Base-by-base conservation (phyloP, 2,888 invertebrate species). In the Drosophila merina region DNA sequence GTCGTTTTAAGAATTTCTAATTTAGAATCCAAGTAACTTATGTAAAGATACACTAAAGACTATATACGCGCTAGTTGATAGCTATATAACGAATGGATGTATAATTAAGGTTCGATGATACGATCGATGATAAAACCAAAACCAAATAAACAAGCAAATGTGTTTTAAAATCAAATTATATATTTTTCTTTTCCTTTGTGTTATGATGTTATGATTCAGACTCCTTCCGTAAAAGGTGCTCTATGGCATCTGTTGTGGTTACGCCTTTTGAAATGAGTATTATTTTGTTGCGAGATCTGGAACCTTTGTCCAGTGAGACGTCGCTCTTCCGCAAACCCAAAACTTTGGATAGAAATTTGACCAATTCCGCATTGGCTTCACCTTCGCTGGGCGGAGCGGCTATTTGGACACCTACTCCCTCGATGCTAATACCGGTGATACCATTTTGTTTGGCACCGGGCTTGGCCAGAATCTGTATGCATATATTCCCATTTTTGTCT, bases 351-450 rank as follows among this genome's bases (percentile, higher is more conserved):
- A 96, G 90, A 85, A 94, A 96, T 89, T 95, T 95, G 0, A 96
- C 92, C 7, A 96, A 92, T 88, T 96, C 96, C 0, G 94, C 93
- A 85, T 96, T 96, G 9, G 96, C 96, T 91, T 96, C 95, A 3
- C 96, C 96, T 86, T 96, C 96, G 4, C 94, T 93, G 0, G 96
- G 96, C n/a, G 96, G 96, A 1, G 96, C 96, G 64, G 94, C 94
- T 74, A 96, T 96, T 89, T 96, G 95, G 10, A 96, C 93, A n/a
- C 95, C 94, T 28, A 96, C 93, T 7, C 94, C 94, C 86, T 96
- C 95, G 1, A 91, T 89, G 2, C 92, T 92, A 54, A 95, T 93
- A 80, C 93, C 94, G 69, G 95, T 95, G 59, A 96, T 93, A 48
- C 93, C 92, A 89, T 95, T 96, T 58, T 93, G 93, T 91, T 95